These are phyloP conservation scores for Oxycera nigricornis DNA, from an alignment of 2,888 invertebrate genomes.

Conservation along the genomic window DNA sequence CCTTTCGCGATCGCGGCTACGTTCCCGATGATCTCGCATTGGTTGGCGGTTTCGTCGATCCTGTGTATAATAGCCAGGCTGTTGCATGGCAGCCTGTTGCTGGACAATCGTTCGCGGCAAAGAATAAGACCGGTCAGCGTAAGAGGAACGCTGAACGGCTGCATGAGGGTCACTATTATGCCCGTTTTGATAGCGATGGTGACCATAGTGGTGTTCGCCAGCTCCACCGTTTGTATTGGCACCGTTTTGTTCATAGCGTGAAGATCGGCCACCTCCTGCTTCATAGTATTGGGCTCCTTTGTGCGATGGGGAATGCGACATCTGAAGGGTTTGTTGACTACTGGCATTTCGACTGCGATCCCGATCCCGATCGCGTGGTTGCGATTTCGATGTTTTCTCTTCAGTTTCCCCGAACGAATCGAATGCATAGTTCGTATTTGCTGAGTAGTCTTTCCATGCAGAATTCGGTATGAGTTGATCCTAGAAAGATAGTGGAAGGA, in stretches of 20 bases:
- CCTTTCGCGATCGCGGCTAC: conserved; percentile 54
- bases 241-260: conserved; percentile 47
- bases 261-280: conserved; percentile 48
- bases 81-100: conserved; percentile 55
- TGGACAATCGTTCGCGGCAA: conserved; percentile 66
- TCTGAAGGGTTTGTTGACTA: conserved; percentile 60
- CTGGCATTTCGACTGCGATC: conserved; percentile 55
- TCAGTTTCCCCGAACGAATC: conserved; percentile 85
- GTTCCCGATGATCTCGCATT: conserved; percentile 47
- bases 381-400: conserved; percentile 65
- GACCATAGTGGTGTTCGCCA: conserved; percentile 18
- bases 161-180: conserved; percentile 42
- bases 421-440: conserved; percentile 89
- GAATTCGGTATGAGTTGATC: conserved; percentile 83
- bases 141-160: conserved; percentile 49
- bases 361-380: conserved; percentile 56
- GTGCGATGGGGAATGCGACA: conserved; percentile 61
- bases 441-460: conserved; percentile 88
- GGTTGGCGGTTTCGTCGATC: conserved; percentile 62
- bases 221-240: conserved; percentile 44
- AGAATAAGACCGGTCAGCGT: conserved; percentile 74
- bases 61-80: conserved; percentile 65
- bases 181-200: conserved; percentile 53
- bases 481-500: conserved; percentile 62
- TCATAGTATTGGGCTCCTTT: conserved; percentile 56